phyloP scores from a whole-genome alignment of 2,113 vertebrate species.

The Morone saxatilis region DNA sequence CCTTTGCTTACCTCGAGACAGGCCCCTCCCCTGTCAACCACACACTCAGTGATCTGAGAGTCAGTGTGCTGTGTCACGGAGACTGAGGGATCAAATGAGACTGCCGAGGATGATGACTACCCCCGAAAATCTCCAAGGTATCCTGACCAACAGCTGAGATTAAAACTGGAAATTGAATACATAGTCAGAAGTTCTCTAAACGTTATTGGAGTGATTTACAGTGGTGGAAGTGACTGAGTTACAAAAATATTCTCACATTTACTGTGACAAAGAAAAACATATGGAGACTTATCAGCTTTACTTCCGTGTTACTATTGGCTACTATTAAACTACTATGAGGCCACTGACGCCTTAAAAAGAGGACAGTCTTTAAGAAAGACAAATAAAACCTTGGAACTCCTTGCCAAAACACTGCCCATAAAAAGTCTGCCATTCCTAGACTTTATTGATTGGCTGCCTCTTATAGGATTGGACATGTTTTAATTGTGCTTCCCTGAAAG shows the following conservation, averaged over 20 bases:
- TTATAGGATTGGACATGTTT: slow-evolving; percentile 73
- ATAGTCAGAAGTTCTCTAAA: slow-evolving; percentile 9
- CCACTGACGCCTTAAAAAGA: slow-evolving; percentile 30
- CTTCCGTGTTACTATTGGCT: slow-evolving; percentile 15
- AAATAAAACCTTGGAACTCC: slow-evolving; percentile 25
- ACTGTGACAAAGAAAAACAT: neutral
- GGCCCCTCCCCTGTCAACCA: slow-evolving; percentile 40
- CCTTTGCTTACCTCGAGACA: slow-evolving; percentile 56
- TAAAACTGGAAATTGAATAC: slow-evolving; percentile 30
- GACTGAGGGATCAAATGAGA: slow-evolving; percentile 36
- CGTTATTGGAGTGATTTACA: slow-evolving; percentile 23
- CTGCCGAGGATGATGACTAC: slow-evolving; percentile 25
- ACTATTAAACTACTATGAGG: slow-evolving; percentile 9
- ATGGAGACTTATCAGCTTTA: slow-evolving; percentile 5
- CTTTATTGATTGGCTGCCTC: slow-evolving; percentile 78
- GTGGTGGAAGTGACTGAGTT: neutral
- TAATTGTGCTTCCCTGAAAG: slow-evolving; percentile 74
- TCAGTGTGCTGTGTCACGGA: slow-evolving; percentile 54
- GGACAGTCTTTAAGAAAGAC: slow-evolving; percentile 26
- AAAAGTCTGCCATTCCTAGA: slow-evolving; percentile 63
- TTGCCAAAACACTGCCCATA: slow-evolving; percentile 69
- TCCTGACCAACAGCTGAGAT: slow-evolving; percentile 54
- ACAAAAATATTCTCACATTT: neutral
- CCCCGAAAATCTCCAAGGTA: slow-evolving; percentile 39
- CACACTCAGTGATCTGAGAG: slow-evolving; percentile 49